Evolutionary conservation across 2,888 invertebrate species (phyloP).

Genomic region (Rosalia funebris): DNA sequence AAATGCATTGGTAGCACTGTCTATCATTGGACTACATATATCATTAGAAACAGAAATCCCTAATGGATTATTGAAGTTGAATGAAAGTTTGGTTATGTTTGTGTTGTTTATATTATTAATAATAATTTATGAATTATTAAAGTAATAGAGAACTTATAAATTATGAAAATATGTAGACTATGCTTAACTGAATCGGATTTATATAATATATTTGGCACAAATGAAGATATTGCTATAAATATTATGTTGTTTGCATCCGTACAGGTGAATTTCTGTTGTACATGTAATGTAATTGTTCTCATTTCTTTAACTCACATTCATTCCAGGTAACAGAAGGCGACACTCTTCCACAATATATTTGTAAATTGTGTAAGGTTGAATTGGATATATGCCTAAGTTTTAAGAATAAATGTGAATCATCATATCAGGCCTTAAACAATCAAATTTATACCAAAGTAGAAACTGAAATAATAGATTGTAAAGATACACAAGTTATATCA

Average conservation of each 20-base stretch:
- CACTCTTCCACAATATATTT: slow-evolving; percentile 45
- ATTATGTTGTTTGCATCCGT: slow-evolving; percentile 40
- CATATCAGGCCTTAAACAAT: slow-evolving; percentile 29
- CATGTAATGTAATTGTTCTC: neutral
- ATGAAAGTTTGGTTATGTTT: too few relatives aligned
- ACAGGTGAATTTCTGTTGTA: slow-evolving; percentile 33
- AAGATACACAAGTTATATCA: slow-evolving; percentile 13
- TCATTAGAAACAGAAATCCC: too few relatives aligned
- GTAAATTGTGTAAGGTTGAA: slow-evolving; percentile 41
- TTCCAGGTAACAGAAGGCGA: slow-evolving; percentile 41
- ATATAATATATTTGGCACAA: slow-evolving; percentile 36
- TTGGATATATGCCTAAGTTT: slow-evolving; percentile 43
- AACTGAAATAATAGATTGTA: neutral
- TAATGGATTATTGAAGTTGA: too few relatives aligned
- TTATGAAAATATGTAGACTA: slow-evolving; percentile 40
- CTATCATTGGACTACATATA: too few relatives aligned
- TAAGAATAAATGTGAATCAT: slow-evolving; percentile 44
- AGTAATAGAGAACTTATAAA: too few relatives aligned
- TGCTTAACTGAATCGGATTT: slow-evolving; percentile 39
- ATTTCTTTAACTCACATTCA: slow-evolving; percentile 3
- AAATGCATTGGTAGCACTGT: too few relatives aligned
- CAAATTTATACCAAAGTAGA: slow-evolving; percentile 8
- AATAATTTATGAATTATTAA: too few relatives aligned
- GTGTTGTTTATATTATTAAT: too few relatives aligned
- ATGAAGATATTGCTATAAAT: slow-evolving; percentile 29